Evolutionary conservation across 2,797 vertebrate species (phyloP).

Genomic region (Discoglossus pictus): DNA sequence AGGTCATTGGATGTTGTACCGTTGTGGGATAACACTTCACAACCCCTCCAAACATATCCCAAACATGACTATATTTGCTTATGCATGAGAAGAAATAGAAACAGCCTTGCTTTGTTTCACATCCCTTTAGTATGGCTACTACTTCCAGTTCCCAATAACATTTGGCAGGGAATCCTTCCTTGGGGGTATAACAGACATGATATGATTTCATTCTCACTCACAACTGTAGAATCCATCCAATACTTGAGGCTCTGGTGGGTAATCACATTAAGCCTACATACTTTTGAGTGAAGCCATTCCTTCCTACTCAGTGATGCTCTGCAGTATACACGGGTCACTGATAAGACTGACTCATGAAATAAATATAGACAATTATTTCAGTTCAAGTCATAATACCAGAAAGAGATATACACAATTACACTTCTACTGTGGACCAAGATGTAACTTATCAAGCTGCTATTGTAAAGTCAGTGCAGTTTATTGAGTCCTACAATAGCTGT

Average conservation of each 20-base stretch:
- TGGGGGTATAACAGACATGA: conserved; percentile 35
- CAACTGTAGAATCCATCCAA: conserved; percentile 20
- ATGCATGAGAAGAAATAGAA: background rate
- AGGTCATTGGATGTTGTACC: too few species aligned
- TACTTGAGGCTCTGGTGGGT: conserved; percentile 20
- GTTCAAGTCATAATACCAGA: too few species aligned
- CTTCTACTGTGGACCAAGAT: too few species aligned
- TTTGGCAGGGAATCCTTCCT: conserved; percentile 20
- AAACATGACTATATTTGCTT: too few species aligned
- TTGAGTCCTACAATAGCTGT: too few species aligned
- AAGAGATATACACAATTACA: too few species aligned
- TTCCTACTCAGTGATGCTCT: conserved; percentile 26
- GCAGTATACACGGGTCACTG: conserved; percentile 7
- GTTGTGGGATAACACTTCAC: too few species aligned
- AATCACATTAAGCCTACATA: conserved; percentile 34
- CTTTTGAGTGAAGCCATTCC: conserved; percentile 27
- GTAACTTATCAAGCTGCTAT: too few species aligned
- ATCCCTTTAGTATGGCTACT: conserved; percentile 9
- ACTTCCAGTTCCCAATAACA: conserved; percentile 17
- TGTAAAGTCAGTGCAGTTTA: too few species aligned
- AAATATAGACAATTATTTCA: too few species aligned
- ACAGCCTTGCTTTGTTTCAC: conserved; percentile 4
- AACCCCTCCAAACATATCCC: too few species aligned
- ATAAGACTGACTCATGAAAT: background rate
- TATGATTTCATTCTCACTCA: conserved; percentile 40